A percentile compares a stretch with the other conserved stretches of the same genome.
Conservation (phyloP, 2,888 invertebrate species). For the Agrochola lota region DNA sequence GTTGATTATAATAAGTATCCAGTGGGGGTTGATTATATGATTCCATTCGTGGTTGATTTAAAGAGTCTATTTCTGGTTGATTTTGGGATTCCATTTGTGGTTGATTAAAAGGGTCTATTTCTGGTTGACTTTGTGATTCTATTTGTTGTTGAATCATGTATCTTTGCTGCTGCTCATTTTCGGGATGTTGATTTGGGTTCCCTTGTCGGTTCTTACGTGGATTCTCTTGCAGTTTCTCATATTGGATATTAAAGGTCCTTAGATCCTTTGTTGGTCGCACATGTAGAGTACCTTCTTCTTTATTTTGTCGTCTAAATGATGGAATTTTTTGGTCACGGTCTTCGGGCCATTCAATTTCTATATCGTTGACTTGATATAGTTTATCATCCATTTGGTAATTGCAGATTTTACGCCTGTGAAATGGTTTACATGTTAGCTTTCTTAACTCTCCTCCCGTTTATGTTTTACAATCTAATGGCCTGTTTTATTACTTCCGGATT, state of each 20-base stretch:
- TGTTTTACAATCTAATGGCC: neutral
- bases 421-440: constrained; percentile 1
- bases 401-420: constrained; percentile 45
- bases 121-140: constrained; percentile 13
- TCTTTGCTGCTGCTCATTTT: constrained; percentile 6
- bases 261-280: constrained; percentile 32
- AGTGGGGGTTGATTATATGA: constrained; percentile 22
- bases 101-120: constrained; percentile 20
- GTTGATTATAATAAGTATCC: constrained; percentile 28
- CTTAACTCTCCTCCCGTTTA: no score
- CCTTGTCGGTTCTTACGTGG: neutral
- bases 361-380: constrained; percentile 36
- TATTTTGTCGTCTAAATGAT: constrained; percentile 17
- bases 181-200: neutral
- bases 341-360: constrained; percentile 47
- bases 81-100: constrained; percentile 11
- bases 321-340: neutral
- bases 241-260: neutral
- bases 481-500: neutral
- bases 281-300: constrained; percentile 17
- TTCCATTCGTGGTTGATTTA: constrained; percentile 29
- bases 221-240: neutral
- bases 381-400: constrained; percentile 35
- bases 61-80: neutral
- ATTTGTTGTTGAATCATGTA: constrained; percentile 17